Conservation (phyloP, 1,140 invertebrate genomes). For the Zophobas atratus region DNA sequence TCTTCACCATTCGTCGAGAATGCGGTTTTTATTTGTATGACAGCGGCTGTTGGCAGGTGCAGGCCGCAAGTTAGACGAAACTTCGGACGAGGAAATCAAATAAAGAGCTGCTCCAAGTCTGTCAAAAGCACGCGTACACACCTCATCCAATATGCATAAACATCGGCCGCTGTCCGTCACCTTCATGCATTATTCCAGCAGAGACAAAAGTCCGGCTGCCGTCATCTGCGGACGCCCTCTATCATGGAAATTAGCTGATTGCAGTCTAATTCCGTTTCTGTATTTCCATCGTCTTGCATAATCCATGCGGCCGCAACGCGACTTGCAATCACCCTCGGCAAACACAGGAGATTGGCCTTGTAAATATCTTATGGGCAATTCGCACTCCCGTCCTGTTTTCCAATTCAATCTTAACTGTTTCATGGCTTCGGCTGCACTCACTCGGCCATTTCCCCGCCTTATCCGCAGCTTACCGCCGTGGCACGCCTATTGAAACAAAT, state of each 20-base stretch:
- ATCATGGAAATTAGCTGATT: conserved; percentile 55
- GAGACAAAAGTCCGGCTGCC: conserved; percentile 47
- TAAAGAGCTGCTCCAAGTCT: conserved; percentile 46
- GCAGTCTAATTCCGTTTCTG: conserved; percentile 50
- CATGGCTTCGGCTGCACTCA: conserved; percentile 49
- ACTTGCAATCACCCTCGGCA: conserved; percentile 43
- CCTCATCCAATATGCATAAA: conserved; percentile 53
- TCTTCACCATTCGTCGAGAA: not conserved
- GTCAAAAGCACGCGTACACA: conserved; percentile 47
- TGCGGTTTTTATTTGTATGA: conserved; percentile 4
- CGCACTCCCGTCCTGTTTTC: conserved; percentile 57
- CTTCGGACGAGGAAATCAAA: conserved; percentile 51
- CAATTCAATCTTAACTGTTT: conserved; percentile 62
- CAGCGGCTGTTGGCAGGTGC: conserved; percentile 38
- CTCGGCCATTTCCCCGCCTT: conserved; percentile 39
- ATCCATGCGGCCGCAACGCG: conserved; percentile 51
- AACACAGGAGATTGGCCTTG: conserved; percentile 57
- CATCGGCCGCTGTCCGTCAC: conserved; percentile 47
- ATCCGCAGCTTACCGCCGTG: conserved; percentile 40
- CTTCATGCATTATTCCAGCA: conserved; percentile 55
- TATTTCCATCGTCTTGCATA: conserved; percentile 50
- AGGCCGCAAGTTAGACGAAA: conserved; percentile 36
- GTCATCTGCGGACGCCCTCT: conserved; percentile 45
- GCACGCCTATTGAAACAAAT: conserved; percentile 53
- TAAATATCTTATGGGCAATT: conserved; percentile 65